These are phyloP conservation scores for Eudyptes chrysolophus DNA, from an alignment of 2,113 vertebrate genomes.

Conservation along the genomic window DNA sequence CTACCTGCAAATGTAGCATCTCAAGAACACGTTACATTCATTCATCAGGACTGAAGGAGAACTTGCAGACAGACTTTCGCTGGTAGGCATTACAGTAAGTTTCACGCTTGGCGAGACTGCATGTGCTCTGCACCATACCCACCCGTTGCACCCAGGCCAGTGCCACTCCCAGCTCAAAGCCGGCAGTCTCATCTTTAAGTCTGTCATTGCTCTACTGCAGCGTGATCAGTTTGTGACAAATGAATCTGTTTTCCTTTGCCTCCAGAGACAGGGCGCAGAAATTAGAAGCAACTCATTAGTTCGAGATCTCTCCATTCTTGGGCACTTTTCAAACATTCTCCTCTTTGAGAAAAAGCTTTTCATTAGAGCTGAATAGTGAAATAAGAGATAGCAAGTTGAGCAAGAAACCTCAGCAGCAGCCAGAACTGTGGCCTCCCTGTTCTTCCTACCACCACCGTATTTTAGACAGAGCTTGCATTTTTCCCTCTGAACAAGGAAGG, in stretches of 20 bases:
- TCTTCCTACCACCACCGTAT: neutral
- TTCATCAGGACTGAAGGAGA: neutral
- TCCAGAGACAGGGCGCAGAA: neutral
- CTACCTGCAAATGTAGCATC: neutral
- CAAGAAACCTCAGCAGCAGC: neutral
- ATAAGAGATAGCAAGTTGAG: neutral
- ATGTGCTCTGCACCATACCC: neutral
- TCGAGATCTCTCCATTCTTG: neutral
- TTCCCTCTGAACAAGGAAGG: neutral
- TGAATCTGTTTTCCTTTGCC: neutral
- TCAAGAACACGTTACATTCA: neutral
- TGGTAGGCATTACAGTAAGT: neutral
- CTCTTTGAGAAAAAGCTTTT: constrained; percentile 7
- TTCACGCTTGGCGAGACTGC: neutral
- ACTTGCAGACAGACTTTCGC: neutral
- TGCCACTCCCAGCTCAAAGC: neutral
- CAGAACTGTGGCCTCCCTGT: constrained; percentile 16
- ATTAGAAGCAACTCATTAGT: neutral
- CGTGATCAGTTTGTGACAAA: neutral
- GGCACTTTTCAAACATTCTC: neutral
- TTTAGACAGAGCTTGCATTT: constrained; percentile 40
- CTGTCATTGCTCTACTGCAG: neutral
- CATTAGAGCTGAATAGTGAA: neutral
- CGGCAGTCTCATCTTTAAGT: neutral
- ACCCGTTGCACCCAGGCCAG: neutral